Base-by-base conservation (phyloP, 2,888 invertebrate genomes). In the Eugnorisma glareosa region DNA sequence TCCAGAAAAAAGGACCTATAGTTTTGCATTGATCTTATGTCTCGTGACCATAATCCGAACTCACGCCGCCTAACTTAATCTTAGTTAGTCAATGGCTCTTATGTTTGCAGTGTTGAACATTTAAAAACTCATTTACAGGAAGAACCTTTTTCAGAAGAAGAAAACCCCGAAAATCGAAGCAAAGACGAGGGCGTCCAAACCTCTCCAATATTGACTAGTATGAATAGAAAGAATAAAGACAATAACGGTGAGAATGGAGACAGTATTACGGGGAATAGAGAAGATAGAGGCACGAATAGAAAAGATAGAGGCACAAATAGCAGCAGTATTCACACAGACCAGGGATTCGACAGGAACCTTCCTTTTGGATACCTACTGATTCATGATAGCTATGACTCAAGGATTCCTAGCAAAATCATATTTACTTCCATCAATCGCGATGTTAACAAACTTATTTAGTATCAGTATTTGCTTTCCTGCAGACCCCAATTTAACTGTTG, bases 391-490 rank as follows among this genome's bases (percentile, higher is more conserved):
- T 85, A 79, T 31, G 61, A 61, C 4, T 85, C 88, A n/a, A 88
- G 88, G 51, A 81, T 89, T 11, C 92, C 92, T 0, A 88, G 81
- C n/a, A 89, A 74, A 51, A 87, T 92, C 18, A 79, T 92, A 28
- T 61, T 90, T n/a, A 81, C 89, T 7, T 89, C 90, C 0, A 67
- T 92, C 0, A 89, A 84, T 63, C 67, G 68, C 35, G 76, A 88
- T 75, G 69, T 89, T 21, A 79, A 71, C n/a, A 75, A 81, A 7
- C 48, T 86, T 43, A 70, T 77, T 43, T 85, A 78, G 71, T 67
- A 51, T n/a, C 1, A n/a, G 35, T 79, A 51, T 5, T 68, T 63
- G 59, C 4, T 5, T n/a, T 31, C 31, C 35, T 35, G 37, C n/a
- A 37, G n/a, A n/a, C n/a, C 24, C 1, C 13, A 63, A 63, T 5